Evolutionary conservation across 2,888 invertebrate species (phyloP), one percentile per base, ranked within the genome.

Genomic region (Esperia sulphurella): DNA sequence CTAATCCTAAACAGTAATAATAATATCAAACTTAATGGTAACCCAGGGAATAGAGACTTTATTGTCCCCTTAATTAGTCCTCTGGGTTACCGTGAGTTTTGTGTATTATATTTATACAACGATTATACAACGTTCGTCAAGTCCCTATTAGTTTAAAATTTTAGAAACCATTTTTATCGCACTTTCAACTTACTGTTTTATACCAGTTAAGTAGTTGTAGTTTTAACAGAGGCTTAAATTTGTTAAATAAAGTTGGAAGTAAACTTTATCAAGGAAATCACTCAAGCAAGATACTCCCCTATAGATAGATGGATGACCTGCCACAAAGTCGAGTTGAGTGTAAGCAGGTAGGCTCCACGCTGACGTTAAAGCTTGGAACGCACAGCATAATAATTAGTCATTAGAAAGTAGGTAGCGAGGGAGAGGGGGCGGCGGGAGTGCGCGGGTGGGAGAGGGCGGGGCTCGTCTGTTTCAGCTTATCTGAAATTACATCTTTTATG

Each of bases 401-500:
- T 89, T 89, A 89, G 89, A 87, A 88, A 87, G 88, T 87, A 86
- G 88, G 85, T 75, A 86, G 83, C 70, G 68, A 72, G 75, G 78
- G 77, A 65, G 71, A 63, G 59, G 49, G 52, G 61, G 63, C 59
- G 62, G 60, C 58, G 68, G 73, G 69, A 67, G 68, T 51, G 28
- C 61, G 66, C 52, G 61, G 71, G 71, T 62, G 75, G 68, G 53
- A 62, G 67, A 71, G 72, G 85, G 86, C 81, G 83, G 83, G 63
- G 86, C 84, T 84, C 87, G 88, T 87, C 88, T 87, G 85, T 89
- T 89, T 88, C 87, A 87, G 88, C 85, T 88, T 88, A 89, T 89
- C 89, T 89, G 87, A 89, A 89, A 89, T 89, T 89, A 89, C 89
- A 89, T 89, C 89, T 89, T 88, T 89, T 89, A 89, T 88, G 89